Evolutionary conservation across 2,797 vertebrate genomes (phyloP).

Genomic region (Sebastes oblongus): DNA sequence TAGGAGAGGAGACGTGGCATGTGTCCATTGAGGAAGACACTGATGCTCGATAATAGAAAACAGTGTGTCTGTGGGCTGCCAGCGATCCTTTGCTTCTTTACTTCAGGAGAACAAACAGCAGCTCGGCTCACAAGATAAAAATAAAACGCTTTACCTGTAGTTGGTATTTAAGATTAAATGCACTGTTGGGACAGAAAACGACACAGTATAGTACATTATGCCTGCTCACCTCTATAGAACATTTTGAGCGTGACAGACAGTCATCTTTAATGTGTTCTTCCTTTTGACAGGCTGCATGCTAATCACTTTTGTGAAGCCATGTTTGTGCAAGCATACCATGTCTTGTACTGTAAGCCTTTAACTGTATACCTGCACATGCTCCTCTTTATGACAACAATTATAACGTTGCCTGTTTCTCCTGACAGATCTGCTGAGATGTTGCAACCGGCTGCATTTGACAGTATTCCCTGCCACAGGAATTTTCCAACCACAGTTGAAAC

Average conservation of each 20-base stretch:
- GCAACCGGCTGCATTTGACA: slow-evolving; percentile 24
- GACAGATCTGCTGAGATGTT: slow-evolving; percentile 28
- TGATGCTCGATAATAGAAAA: slow-evolving; percentile 33
- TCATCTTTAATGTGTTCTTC: slow-evolving; percentile 52
- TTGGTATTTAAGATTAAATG: slow-evolving; percentile 27
- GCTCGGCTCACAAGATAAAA: background rate
- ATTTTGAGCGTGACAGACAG: slow-evolving; percentile 52
- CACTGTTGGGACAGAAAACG: background rate
- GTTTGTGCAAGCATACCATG: slow-evolving; percentile 66
- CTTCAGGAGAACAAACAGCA: slow-evolving; percentile 1
- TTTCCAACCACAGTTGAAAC: slow-evolving; percentile 22
- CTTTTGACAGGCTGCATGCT: slow-evolving; percentile 62
- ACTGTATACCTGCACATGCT: slow-evolving; percentile 23
- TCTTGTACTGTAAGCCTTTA: slow-evolving; percentile 34
- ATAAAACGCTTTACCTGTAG: slow-evolving; percentile 2
- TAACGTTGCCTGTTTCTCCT: slow-evolving; percentile 6
- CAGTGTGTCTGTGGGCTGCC: slow-evolving; percentile 1
- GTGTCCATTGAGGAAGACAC: slow-evolving; percentile 30
- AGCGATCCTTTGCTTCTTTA: background rate
- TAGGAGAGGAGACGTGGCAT: slow-evolving; percentile 9
- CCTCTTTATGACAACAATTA: slow-evolving; percentile 25
- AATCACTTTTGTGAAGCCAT: slow-evolving; percentile 63
- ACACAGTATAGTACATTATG: background rate
- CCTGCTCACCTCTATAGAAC: slow-evolving; percentile 24
- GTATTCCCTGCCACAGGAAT: background rate